These are phyloP conservation scores for Tyrannus savana DNA, from an alignment of 2,113 vertebrate species.

Conservation along the genomic window DNA sequence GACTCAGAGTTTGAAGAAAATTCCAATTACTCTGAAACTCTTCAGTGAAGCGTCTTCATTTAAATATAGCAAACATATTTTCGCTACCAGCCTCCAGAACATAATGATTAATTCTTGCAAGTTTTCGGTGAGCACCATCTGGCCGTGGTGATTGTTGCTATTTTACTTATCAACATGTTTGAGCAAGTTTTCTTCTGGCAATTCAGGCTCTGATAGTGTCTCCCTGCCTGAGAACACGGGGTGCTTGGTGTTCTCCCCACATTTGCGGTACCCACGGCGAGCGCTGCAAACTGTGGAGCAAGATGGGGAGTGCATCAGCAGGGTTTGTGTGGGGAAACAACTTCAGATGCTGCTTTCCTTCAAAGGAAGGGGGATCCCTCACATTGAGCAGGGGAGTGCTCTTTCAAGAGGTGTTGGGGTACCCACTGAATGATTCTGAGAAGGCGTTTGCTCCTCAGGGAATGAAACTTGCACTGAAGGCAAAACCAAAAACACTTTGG, in stretches of 20 bases:
- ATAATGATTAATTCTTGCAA: constrained; percentile 8
- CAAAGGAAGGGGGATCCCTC: not conserved
- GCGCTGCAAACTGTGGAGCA: not conserved
- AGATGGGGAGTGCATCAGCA: not conserved
- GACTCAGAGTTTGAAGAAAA: not conserved
- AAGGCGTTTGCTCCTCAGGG: not conserved
- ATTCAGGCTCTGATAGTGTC: not conserved
- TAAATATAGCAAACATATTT: constrained; percentile 37
- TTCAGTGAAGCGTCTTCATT: not conserved
- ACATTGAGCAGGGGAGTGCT: not conserved
- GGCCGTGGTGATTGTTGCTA: not conserved
- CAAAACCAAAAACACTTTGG: not conserved
- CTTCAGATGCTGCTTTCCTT: not conserved
- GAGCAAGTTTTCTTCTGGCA: not conserved
- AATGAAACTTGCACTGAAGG: not conserved
- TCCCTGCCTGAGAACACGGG: not conserved
- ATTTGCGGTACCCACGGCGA: not conserved
- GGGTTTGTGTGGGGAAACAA: not conserved
- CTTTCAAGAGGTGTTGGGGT: not conserved
- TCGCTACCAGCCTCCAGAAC: constrained; percentile 13
- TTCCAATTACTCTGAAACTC: not conserved
- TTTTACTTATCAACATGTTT: constrained; percentile 22
- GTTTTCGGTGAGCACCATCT: constrained; percentile 37
- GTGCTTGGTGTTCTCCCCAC: not conserved
- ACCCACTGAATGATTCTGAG: not conserved